Base-by-base conservation (phyloP, 2,888 invertebrate species). In the Dione juno region DNA sequence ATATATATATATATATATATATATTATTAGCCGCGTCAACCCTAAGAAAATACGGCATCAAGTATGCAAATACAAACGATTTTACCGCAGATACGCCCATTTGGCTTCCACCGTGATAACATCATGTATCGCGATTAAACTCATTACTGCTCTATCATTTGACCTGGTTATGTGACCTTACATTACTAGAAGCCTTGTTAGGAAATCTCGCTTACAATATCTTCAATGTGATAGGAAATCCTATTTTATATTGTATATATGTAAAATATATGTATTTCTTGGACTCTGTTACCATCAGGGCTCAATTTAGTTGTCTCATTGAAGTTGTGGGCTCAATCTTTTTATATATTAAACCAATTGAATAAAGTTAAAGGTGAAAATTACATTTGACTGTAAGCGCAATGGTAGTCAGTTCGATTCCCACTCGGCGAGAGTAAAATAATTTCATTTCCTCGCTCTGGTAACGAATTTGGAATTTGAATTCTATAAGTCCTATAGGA, bases 11-110 rank as follows among this genome's bases (percentile, higher is more conserved):
- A 11, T 28, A 28, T 3, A 1, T 0, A 11, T 19, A 45, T 14
- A 50, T 19, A 50, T 19, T 16, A 19, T 13, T 0, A 10, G 19
- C 6, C 19, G 43, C 16, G n/a, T 45, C 63, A 69, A 21, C 63
- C 57, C 68, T 69, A 63, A n/a, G 41, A 57, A 37, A 64, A 69
- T 54, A 52, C 63, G 45, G 67, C 73, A 82, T 83, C 82, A 79
- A 81, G 81, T 82, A 84, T 84, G 85, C 81, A 81, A 84, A 85
- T 84, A 77, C 59, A 11, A 48, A 67, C 65, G 83, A 83, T 83
- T 76, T 75, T 75, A 63, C 63, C 13, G 35, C 48, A 69, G 82
- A 84, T 84, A 84, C 77, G 78, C 80, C 79, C 78, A 76, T 80
- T 81, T 77, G 79, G 80, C 75, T 76, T 70, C 76, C 74, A 76